phyloP scores from a whole-genome alignment of 2,113 vertebrate species.

The Crypturellus undulatus region DNA sequence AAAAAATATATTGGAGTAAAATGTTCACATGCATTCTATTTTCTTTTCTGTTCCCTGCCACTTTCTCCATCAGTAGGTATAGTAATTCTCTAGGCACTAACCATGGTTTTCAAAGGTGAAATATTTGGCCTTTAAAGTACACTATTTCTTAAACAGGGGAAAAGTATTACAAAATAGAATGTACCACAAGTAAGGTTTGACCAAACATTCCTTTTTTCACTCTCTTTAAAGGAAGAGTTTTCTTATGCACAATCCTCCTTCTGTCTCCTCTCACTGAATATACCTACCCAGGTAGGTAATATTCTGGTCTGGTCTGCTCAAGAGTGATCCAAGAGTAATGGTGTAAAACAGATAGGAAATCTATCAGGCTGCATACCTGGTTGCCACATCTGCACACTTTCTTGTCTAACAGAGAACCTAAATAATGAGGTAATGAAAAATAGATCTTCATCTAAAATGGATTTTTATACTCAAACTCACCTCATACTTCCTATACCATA shows the following conservation, averaged over 20 bases:
- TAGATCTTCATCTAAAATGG: background rate
- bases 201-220: background rate
- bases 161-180: background rate
- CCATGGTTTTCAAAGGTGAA: background rate
- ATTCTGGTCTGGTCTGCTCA: background rate
- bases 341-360: background rate
- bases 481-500: background rate
- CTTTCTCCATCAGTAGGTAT: background rate
- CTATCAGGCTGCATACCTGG: fast-evolving
- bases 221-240: background rate
- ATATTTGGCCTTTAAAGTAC: fast-evolving
- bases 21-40: background rate
- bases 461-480: background rate
- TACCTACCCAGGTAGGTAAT: too few species aligned
- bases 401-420: background rate
- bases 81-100: background rate
- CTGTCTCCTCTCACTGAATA: fast-evolving
- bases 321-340: background rate
- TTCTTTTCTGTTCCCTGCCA: background rate
- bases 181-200: background rate
- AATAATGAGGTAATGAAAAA: background rate
- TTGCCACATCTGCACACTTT: background rate
- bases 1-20: background rate
- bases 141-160: fast-evolving
- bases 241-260: background rate